A percentile compares a stretch with the other conserved stretches of the same genome.
phyloP scores from a whole-genome alignment of 92 coral and sea anemone genomes.

The Ricordea florida region DNA sequence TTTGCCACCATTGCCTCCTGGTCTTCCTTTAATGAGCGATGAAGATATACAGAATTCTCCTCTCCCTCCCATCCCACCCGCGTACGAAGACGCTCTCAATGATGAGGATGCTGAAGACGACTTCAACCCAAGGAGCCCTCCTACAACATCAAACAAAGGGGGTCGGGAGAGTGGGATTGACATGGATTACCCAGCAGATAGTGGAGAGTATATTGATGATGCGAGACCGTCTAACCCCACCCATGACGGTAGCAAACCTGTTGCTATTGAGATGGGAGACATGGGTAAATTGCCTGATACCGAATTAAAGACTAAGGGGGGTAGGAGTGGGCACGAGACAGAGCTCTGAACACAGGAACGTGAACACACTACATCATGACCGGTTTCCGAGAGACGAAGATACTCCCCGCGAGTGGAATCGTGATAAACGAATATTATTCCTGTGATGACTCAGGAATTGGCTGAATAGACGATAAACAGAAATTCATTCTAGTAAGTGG shows the following conservation, averaged over 20 bases:
- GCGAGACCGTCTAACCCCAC: slow-evolving; percentile 8
- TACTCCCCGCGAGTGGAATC: too few relatives aligned
- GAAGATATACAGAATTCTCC: slow-evolving; percentile 10
- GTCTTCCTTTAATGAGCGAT: not conserved
- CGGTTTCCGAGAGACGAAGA: too few relatives aligned
- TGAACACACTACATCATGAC: too few relatives aligned
- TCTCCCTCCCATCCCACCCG: slow-evolving; percentile 53
- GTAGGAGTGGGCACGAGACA: not conserved
- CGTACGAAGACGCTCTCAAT: slow-evolving; percentile 42
- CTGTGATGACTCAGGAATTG: too few relatives aligned
- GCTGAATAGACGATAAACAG: too few relatives aligned
- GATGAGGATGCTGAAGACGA: not conserved
- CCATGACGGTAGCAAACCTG: not conserved
- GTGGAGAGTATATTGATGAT: slow-evolving; percentile 14
- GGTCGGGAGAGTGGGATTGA: slow-evolving; percentile 40
- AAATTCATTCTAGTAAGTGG: too few relatives aligned
- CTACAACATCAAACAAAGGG: slow-evolving; percentile 1
- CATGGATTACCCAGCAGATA: slow-evolving; percentile 8
- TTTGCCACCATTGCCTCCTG: slow-evolving; percentile 19
- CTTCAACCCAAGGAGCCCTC: not conserved
- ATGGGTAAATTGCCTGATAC: not conserved
- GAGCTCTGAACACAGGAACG: too few relatives aligned
- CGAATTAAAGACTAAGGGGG: not conserved
- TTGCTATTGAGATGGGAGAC: not conserved
- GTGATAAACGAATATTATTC: too few relatives aligned